These are phyloP conservation scores for Microctenopoma stevenorrisi DNA, from an alignment of 2,797 vertebrate genomes.

Conservation along the genomic window DNA sequence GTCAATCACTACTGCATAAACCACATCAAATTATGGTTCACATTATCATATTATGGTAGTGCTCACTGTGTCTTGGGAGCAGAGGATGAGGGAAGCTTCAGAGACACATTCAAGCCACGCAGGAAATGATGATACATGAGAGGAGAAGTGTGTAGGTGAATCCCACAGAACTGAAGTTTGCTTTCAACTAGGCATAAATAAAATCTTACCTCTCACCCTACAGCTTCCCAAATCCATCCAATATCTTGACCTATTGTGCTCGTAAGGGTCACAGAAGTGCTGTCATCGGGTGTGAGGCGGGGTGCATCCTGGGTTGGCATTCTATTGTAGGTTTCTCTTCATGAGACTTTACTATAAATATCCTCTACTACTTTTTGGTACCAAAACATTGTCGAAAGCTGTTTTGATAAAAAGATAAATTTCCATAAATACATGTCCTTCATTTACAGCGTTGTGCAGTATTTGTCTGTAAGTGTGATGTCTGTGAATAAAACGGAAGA, in stretches of 20 bases:
- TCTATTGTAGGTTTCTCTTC: not conserved
- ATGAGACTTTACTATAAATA: too few species aligned
- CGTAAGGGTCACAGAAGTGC: too few species aligned
- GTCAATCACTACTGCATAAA: constrained; percentile 60
- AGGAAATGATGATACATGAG: constrained; percentile 64
- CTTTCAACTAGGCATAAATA: constrained; percentile 29
- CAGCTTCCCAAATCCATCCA: too few species aligned
- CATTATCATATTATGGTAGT: constrained; percentile 66
- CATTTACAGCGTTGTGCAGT: not conserved
- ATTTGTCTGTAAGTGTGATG: constrained; percentile 11
- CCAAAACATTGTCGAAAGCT: not conserved
- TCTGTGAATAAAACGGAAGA: constrained; percentile 13
- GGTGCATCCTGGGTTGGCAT: too few species aligned
- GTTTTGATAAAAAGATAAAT: not conserved
- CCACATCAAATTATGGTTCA: constrained; percentile 68
- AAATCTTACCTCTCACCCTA: constrained; percentile 12
- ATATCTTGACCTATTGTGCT: too few species aligned
- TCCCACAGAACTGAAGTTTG: constrained; percentile 42
- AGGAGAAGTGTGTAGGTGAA: constrained; percentile 45
- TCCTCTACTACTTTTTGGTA: not conserved
- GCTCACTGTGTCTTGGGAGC: constrained; percentile 49
- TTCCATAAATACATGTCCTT: not conserved
- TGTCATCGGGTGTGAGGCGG: too few species aligned
- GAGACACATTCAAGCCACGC: constrained; percentile 32
- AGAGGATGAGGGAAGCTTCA: constrained; percentile 44